phyloP scores from a whole-genome alignment of 2,888 invertebrate genomes.

The Orchestes rusci region DNA sequence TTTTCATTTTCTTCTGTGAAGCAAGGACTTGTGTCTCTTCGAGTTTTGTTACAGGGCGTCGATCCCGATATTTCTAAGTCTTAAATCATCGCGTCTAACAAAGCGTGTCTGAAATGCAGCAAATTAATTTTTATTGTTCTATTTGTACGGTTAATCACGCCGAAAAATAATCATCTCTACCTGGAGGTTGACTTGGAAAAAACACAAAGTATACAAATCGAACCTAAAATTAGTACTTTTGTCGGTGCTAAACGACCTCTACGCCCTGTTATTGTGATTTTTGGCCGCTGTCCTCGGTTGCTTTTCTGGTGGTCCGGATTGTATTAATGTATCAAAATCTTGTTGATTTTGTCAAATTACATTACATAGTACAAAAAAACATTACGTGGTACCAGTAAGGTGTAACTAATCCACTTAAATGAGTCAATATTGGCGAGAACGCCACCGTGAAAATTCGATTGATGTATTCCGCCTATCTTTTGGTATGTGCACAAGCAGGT shows the following conservation, averaged over 20 bases:
- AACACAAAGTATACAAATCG: slow-evolving; percentile 23
- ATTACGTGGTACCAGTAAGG: slow-evolving; percentile 17
- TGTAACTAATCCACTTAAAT: slow-evolving; percentile 20
- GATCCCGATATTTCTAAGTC: no score
- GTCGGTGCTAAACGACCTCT: slow-evolving; percentile 22
- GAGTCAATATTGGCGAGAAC: slow-evolving; percentile 17
- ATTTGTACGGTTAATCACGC: slow-evolving; percentile 9
- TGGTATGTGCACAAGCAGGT: slow-evolving; percentile 9
- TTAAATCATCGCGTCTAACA: slow-evolving; percentile 7
- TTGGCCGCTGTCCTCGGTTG: slow-evolving; percentile 17
- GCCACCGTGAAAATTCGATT: slow-evolving; percentile 23
- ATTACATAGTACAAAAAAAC: slow-evolving; percentile 14
- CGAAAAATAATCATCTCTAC: slow-evolving; percentile 21
- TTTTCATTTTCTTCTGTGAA: slow-evolving; percentile 13
- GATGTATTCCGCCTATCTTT: slow-evolving; percentile 15
- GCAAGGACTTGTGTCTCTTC: slow-evolving; percentile 21
- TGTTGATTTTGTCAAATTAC: no score
- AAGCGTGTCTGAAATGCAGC: slow-evolving; percentile 12
- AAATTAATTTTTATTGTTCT: slow-evolving; percentile 13
- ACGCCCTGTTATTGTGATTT: slow-evolving; percentile 19
- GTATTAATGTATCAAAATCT: no score
- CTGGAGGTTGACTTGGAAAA: slow-evolving; percentile 24
- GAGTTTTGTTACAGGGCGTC: no score
- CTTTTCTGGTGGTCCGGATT: slow-evolving; percentile 17
- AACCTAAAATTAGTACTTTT: slow-evolving; percentile 20